phyloP scores from a whole-genome alignment of 2,113 vertebrate species.

The Scolopax mira region DNA sequence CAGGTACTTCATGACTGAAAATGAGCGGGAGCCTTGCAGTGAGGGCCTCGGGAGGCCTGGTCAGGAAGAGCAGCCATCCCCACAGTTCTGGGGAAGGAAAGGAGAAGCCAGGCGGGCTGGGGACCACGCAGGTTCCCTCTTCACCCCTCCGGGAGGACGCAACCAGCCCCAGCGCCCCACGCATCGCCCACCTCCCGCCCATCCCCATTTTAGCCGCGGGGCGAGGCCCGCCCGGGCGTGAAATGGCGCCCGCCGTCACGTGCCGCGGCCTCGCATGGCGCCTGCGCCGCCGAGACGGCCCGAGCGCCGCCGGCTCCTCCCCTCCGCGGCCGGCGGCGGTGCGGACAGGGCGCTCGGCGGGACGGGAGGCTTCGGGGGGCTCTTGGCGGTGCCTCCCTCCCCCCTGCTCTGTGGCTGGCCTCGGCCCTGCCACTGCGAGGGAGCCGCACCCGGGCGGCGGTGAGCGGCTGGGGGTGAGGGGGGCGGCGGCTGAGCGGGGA shows the following conservation, averaged over 20 bases:
- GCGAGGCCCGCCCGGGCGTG: accelerated
- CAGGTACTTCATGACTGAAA: accelerated
- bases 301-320: not conserved
- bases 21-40: accelerated
- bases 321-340: not conserved
- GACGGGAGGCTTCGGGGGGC: not conserved
- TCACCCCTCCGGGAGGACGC: accelerated
- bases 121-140: accelerated
- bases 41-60: not conserved
- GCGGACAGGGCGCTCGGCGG: not conserved
- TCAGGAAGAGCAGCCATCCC: accelerated
- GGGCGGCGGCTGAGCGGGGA: not conserved
- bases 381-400: not conserved
- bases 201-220: not conserved
- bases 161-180: accelerated
- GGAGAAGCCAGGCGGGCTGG: accelerated
- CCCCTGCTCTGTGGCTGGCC: not conserved
- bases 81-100: no score
- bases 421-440: not conserved
- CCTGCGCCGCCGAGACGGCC: not conserved
- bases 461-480: not conserved
- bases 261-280: not conserved
- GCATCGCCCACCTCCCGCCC: accelerated
- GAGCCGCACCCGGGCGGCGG: not conserved
- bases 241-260: conserved; percentile 6